Base-by-base conservation (phyloP, 35 echinoderm and acorn worm species). In the Heliocidaris erythrogramma region DNA sequence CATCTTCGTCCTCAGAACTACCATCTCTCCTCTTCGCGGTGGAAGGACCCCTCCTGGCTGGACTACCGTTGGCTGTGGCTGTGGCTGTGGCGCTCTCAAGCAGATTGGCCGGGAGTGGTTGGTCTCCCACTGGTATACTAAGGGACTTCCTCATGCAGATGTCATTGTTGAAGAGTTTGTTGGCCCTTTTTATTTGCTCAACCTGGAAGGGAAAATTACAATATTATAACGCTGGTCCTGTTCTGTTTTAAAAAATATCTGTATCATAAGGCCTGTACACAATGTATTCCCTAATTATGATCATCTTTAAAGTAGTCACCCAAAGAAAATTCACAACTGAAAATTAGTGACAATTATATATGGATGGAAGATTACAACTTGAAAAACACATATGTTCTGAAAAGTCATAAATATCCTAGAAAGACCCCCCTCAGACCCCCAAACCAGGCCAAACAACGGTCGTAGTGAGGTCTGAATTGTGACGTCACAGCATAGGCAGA, bases 81-180 rank as follows among this genome's bases (percentile, higher is more conserved):
- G n/a, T n/a, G n/a, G 95, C 85, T 7, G 95, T 96, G 85, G 98
- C 97, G 42, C 92, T 97, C 85, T 99, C 97, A 84, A 99, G 94
- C 17, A 99, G 94, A 94, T 97, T 96, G 31, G 98, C 97, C 78
- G 98, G 98, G 17, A 97, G 95, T 9, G 98, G 98, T 59, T 97
- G 96, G 47, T 99, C 97, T n/a, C 98, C 98, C 16, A 99, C 98
- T 65, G 98, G 98, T 94, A 99, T 97, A 60, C 97, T 97, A 2
- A 99, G 95, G 8, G 94, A 94, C 96, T 96, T 90, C 30, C 97
- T 95, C 86, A 97, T 96, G 71, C 97, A 99, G 78, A 99, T 99
- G 93, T 99, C 98, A 86, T 96, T 99, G 88, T 97, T 99, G 56
- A 96, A 99, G 0, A 99, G 94, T 92, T 99, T 99, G 88, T 99